Percentiles rank a stretch among this genome's conserved stretches.
phyloP scores from a whole-genome alignment of 2,797 vertebrate genomes.

The Pteropus rufus region DNA sequence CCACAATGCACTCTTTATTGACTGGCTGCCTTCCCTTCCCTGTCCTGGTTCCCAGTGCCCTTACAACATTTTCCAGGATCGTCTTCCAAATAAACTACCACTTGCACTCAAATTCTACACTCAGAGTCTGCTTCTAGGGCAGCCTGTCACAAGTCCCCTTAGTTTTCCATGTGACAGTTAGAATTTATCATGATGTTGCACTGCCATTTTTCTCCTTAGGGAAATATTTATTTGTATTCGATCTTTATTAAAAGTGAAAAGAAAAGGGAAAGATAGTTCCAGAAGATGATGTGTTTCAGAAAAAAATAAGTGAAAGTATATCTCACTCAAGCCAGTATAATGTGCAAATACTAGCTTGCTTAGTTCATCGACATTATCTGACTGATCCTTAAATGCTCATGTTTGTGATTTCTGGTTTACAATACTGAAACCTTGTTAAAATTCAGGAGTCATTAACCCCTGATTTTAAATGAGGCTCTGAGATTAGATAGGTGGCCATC shows the following conservation, averaged over 20 bases:
- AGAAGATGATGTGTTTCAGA: neutral
- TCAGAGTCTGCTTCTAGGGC: neutral
- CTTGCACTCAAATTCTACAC: neutral
- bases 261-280: neutral
- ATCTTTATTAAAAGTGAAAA: constrained; percentile 30
- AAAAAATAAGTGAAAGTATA: neutral
- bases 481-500: neutral
- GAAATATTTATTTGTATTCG: neutral
- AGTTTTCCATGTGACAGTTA: neutral
- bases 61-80: neutral
- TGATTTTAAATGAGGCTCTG: neutral
- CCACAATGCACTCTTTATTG: neutral
- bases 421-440: neutral
- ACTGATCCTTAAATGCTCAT: neutral
- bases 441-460: neutral
- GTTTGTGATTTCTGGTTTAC: neutral
- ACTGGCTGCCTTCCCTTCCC: neutral
- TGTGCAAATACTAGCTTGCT: neutral
- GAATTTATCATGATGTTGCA: neutral
- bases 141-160: neutral
- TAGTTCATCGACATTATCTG: neutral
- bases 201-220: neutral
- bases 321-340: neutral
- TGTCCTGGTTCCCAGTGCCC: neutral
- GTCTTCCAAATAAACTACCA: neutral